Percentiles rank a stretch among this genome's conserved stretches.
Conservation (phyloP, 2,888 invertebrate species). For the Stenolophus ochropezus region DNA sequence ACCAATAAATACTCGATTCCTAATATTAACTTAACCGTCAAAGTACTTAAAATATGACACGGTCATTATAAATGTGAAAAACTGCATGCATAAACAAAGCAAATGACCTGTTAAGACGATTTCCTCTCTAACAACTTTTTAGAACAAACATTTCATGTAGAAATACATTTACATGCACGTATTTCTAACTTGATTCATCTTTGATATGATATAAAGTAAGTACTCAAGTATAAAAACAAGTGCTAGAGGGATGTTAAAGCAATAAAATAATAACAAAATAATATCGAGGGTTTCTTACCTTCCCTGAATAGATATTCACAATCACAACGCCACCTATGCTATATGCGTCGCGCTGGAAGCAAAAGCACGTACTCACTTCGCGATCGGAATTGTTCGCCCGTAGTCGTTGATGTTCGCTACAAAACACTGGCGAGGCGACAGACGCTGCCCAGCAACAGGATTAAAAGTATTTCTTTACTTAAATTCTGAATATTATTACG, state of each 20-base stretch:
- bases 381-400: slow-evolving; percentile 67
- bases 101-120: slow-evolving; percentile 73
- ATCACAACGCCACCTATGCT: slow-evolving; percentile 73
- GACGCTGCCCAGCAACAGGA: slow-evolving; percentile 64
- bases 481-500: slow-evolving; percentile 44
- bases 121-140: slow-evolving; percentile 68
- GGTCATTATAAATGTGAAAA: slow-evolving; percentile 66
- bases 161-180: slow-evolving; percentile 61
- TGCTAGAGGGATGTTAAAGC: slow-evolving; percentile 64
- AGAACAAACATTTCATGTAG: slow-evolving; percentile 67
- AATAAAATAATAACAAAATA: slow-evolving; percentile 69
- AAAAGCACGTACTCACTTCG: slow-evolving; percentile 73
- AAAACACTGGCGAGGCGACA: slow-evolving; percentile 69
- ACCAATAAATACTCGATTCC: slow-evolving; percentile 27
- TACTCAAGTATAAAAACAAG: slow-evolving; percentile 65
- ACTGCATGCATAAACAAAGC: slow-evolving; percentile 71
- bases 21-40: slow-evolving; percentile 49
- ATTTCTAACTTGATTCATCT: slow-evolving; percentile 64
- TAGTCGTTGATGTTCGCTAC: slow-evolving; percentile 67
- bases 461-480: slow-evolving; percentile 46
- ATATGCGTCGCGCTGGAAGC: slow-evolving; percentile 72
- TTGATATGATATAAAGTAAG: slow-evolving; percentile 60
- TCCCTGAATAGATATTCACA: slow-evolving; percentile 71
- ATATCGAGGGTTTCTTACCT: slow-evolving; percentile 73
- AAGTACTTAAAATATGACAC: slow-evolving; percentile 59